Conservation (phyloP, 2,888 invertebrate species). For the Lucinisca nassula region DNA sequence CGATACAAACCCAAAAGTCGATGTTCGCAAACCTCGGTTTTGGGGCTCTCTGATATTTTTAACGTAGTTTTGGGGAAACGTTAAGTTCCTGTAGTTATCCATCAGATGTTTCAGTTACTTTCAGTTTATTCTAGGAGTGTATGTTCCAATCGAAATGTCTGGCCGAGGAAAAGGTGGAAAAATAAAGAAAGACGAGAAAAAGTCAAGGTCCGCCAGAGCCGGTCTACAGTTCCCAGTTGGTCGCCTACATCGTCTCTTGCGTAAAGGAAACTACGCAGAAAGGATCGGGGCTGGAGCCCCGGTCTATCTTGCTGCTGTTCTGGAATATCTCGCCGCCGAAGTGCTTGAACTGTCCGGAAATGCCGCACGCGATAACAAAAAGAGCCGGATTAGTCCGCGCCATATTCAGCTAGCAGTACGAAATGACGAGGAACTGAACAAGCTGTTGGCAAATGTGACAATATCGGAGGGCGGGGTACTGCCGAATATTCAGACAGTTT, state of each 20-base stretch:
- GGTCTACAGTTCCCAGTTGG: conserved; percentile 87
- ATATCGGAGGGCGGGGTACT: conserved; percentile 95
- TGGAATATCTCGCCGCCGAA: conserved; percentile 90
- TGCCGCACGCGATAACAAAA: conserved; percentile 90
- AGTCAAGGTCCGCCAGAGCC: conserved; percentile 83
- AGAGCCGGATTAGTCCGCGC: conserved; percentile 92
- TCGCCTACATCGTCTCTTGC: conserved; percentile 84
- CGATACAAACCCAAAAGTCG: no score
- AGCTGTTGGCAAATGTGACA: conserved; percentile 92
- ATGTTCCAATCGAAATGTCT: conserved; percentile 85
- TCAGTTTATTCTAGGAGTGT: no score
- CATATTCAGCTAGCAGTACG: conserved; percentile 93
- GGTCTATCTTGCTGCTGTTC: conserved; percentile 86
- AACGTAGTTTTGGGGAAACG: no score
- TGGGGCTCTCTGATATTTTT: no score
- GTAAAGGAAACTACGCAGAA: conserved; percentile 87
- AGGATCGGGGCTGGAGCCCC: conserved; percentile 87
- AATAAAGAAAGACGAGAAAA: conserved; percentile 80
- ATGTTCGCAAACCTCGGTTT: no score
- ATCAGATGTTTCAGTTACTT: no score
- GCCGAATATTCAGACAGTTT: conserved; percentile 93
- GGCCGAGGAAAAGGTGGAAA: conserved; percentile 87
- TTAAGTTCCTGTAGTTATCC: no score
- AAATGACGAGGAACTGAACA: conserved; percentile 94
- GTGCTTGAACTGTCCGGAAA: conserved; percentile 88